Evolutionary conservation across 2,113 vertebrate genomes (phyloP).

Genomic region (Campylomormyrus numenius): DNA sequence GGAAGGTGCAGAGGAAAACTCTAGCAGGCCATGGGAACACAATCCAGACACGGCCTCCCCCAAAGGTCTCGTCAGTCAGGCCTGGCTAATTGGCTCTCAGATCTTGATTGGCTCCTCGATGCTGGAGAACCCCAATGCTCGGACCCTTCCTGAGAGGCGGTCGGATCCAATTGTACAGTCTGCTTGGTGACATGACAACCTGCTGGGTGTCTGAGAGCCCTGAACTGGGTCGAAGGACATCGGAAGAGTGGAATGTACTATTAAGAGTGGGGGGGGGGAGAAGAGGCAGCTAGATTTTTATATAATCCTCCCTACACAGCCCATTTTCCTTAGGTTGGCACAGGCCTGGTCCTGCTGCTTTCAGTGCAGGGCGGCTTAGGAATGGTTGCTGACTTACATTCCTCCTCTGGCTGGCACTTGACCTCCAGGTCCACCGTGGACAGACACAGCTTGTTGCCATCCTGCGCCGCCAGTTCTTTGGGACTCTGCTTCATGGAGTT

Average conservation of each 20-base stretch:
- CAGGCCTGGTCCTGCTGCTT: not conserved
- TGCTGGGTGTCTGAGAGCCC: slow-evolving; percentile 35
- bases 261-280: not conserved
- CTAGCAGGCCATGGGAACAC: not conserved
- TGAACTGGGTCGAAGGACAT: not conserved
- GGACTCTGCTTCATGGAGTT: slow-evolving; percentile 78
- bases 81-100: not conserved
- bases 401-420: slow-evolving; percentile 64
- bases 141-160: slow-evolving; percentile 25
- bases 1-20: not conserved
- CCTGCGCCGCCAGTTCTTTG: slow-evolving; percentile 71
- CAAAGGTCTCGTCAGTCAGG: not conserved
- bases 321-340: not conserved
- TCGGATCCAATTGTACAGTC: slow-evolving; percentile 49
- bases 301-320: slow-evolving; percentile 25
- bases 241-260: not conserved
- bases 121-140: not conserved
- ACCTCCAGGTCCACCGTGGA: slow-evolving; percentile 91
- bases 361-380: too few relatives aligned
- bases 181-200: slow-evolving; percentile 42
- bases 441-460: slow-evolving; percentile 89
- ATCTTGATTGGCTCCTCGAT: not conserved
- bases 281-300: not conserved
- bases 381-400: slow-evolving; percentile 61
- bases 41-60: not conserved